Conservation (phyloP, 2,797 vertebrate genomes). For the Pteropus rufus region DNA sequence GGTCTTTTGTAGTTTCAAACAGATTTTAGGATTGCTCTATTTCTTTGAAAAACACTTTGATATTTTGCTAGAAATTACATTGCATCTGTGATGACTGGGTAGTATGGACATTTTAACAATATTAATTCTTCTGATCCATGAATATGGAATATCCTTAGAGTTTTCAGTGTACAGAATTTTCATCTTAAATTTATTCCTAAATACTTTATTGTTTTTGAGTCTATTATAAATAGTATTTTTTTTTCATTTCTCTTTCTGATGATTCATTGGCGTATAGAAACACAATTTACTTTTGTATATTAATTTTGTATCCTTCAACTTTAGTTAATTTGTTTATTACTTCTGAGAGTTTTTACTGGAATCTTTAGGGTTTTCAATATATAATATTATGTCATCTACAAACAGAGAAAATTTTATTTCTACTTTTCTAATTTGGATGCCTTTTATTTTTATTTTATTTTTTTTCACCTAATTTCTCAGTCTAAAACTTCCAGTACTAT, state of each 20-base stretch:
- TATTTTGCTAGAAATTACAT: neutral
- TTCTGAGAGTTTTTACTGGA: neutral
- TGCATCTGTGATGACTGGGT: neutral
- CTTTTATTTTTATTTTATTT: neutral
- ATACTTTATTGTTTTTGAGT: neutral
- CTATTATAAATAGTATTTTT: neutral
- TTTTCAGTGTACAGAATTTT: neutral
- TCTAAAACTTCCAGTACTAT: neutral
- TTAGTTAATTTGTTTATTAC: neutral
- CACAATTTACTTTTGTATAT: neutral
- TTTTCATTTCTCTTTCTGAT: neutral
- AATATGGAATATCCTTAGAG: neutral
- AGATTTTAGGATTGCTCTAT: neutral
- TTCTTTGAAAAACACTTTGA: neutral
- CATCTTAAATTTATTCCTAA: neutral
- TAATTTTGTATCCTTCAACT: neutral
- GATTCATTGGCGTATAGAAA: neutral
- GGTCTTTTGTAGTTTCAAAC: neutral
- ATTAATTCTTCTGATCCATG: neutral
- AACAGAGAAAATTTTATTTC: neutral
- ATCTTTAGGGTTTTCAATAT: neutral
- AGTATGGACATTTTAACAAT: neutral
- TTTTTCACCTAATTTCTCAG: neutral
- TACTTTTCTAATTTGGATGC: neutral
- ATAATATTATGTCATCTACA: neutral